phyloP scores from a whole-genome alignment of 2,113 vertebrate species.

The Hepsetus odoe region DNA sequence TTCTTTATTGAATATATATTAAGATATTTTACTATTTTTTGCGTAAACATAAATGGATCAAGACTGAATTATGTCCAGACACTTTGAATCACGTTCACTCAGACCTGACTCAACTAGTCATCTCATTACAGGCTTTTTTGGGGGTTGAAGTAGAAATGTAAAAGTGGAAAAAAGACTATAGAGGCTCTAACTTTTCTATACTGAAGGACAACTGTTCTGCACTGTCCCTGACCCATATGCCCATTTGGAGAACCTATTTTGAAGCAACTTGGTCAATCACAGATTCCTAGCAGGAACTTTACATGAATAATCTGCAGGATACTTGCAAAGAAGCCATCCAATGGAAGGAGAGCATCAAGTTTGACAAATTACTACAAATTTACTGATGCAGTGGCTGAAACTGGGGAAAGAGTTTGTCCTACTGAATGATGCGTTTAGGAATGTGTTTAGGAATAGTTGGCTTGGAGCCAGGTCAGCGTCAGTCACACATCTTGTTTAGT shows the following conservation, averaged over 20 bases:
- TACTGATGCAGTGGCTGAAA: conserved; percentile 10
- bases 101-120: too few relatives aligned
- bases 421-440: neutral
- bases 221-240: neutral
- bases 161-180: too few relatives aligned
- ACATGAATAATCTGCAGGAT: neutral
- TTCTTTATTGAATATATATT: too few relatives aligned
- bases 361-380: conserved; percentile 9
- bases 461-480: neutral
- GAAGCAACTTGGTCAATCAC: neutral
- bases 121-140: too few relatives aligned
- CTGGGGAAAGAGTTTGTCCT: neutral
- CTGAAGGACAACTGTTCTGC: too few relatives aligned
- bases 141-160: too few relatives aligned
- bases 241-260: neutral
- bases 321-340: neutral
- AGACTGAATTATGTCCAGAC: too few relatives aligned
- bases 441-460: neutral
- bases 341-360: neutral
- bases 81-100: too few relatives aligned
- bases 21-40: too few relatives aligned
- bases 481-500: neutral
- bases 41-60: too few relatives aligned
- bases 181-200: too few relatives aligned
- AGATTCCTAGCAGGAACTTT: neutral